Evolutionary conservation across 1,140 invertebrate genomes (phyloP), one percentile per base, ranked within the genome.

Genomic region (Aphelinus certus): DNA sequence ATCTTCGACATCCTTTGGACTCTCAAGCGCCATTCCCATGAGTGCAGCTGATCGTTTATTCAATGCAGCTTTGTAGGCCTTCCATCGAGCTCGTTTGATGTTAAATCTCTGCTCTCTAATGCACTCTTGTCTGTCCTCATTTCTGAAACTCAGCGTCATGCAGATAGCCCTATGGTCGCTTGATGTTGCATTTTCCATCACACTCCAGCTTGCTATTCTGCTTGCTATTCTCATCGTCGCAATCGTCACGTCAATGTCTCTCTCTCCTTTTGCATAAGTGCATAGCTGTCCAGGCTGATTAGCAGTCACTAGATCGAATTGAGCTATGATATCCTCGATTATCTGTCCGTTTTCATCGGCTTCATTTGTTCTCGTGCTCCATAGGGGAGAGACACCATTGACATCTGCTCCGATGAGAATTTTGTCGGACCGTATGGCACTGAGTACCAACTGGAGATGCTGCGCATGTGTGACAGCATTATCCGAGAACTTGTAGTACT

Each of bases 211-310:
- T 1, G 51, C 5, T 2, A 47, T 3, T 2, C 43, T 65, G 6
- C 42, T 9, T 7, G 47, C n/a, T 3, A 72, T 9, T 0, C 51
- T 42, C 1, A 2, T 2, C 1, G 26, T 60, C 10, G 56, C 51
- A 0, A 78, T 4, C 1, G 77, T 78, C 2, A 78, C 48, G 42
- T 73, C 77, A 0, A 78, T 67, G 43, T 76, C 51, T 1, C 56
- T 42, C 1, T 43, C 10, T 1, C 75, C 70, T 2, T 10, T 9
- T 6, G 53, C n/a, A 3, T 7, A 46, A 2, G 47, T 9, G 47
- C 66, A 76, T 2, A 75, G 76, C 0, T 6, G 26, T 7, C 63
- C 53, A 0, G 53, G 9, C 3, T 56, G 3, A 7, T 76, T 76
- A 0, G 69, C 3, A 2, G 67, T 47, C 0, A 43, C 7, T 0